Evolutionary conservation across 2,113 vertebrate genomes (phyloP).

Genomic region (Perognathus longimembris): DNA sequence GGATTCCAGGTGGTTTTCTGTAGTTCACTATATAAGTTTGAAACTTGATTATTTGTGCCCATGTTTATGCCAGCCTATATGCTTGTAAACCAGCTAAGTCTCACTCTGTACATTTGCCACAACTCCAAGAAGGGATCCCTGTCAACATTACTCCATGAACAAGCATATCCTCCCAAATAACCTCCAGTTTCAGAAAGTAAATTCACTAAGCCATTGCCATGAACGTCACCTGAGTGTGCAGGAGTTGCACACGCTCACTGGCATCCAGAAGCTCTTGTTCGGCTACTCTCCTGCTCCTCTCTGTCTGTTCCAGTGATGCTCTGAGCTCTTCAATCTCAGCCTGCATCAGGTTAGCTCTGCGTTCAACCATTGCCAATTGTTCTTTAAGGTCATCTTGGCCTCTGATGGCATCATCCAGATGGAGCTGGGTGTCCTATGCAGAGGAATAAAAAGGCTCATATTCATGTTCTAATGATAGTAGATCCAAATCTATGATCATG

Average conservation of each 20-base stretch:
- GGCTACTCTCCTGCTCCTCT: constrained; percentile 86
- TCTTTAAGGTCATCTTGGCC: constrained; percentile 91
- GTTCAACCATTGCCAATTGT: constrained; percentile 91
- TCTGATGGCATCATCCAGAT: constrained; percentile 89
- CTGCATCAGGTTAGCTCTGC: constrained; percentile 88
- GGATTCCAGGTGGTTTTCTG: background rate
- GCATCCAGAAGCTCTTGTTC: constrained; percentile 89
- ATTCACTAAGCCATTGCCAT: background rate
- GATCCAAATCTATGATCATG: background rate
- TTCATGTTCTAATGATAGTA: background rate
- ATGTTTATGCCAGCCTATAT: background rate
- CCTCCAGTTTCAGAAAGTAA: background rate
- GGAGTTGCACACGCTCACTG: constrained; percentile 87
- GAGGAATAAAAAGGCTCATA: constrained; percentile 13
- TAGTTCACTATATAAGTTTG: background rate
- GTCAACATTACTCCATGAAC: background rate
- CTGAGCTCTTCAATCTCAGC: constrained; percentile 88
- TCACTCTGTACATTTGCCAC: background rate
- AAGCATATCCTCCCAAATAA: background rate
- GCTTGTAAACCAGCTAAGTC: background rate
- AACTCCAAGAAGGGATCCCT: background rate
- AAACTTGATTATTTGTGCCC: background rate
- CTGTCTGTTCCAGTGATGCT: constrained; percentile 88
- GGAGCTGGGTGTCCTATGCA: constrained; percentile 88
- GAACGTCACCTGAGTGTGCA: constrained; percentile 87